Evolutionary conservation across 2,113 vertebrate genomes (phyloP), one percentile per base, ranked within the genome.

Genomic region (Sturnira hondurensis): DNA sequence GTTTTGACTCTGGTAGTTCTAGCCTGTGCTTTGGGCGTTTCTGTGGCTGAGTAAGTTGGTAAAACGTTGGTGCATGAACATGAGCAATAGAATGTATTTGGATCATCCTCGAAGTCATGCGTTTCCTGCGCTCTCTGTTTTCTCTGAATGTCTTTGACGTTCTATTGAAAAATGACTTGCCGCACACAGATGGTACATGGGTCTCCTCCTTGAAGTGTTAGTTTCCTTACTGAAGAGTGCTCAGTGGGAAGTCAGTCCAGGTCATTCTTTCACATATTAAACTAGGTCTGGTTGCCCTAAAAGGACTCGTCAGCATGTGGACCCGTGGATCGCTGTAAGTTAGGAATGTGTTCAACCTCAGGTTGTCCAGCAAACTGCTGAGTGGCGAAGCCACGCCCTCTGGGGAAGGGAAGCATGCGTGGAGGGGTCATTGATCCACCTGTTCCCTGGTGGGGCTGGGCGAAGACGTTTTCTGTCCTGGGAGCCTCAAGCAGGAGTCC

Each of bases 51-150:
- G 90, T 78, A 92, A 70, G 10, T 71, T 86, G 74, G 24, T 89
- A 67, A 91, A 92, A 91, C 71, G 93, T 6, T 31, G 58, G 65
- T 80, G 15, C 52, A 11, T 89, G 52, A 80, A 94, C 77, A 52
- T 74, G 50, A 97, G 17, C 31, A 74, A 19, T 87, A 20, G 91
- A 82, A 74, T 86, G 71, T 92, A 70, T 84, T 89, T 85, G 93
- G 74, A 36, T 77, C 33, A 70, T 78, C 47, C 17, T 67, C 74
- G 82, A 86, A 67, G 77, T 36, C 19, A 31, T 83, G 26, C 67
- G 47, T 88, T 93, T 92, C 73, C 84, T 54, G 47, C 70, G 38
- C 15, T 63, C 31, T 91, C 31, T 78, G 4, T 50, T 91, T 71
- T 81, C 67, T 93, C 88, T 93, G 52, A 76, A 87, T 91, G 50